Conservation (phyloP, 2,888 invertebrate genomes). For the Xestoiulus laeticollis region DNA sequence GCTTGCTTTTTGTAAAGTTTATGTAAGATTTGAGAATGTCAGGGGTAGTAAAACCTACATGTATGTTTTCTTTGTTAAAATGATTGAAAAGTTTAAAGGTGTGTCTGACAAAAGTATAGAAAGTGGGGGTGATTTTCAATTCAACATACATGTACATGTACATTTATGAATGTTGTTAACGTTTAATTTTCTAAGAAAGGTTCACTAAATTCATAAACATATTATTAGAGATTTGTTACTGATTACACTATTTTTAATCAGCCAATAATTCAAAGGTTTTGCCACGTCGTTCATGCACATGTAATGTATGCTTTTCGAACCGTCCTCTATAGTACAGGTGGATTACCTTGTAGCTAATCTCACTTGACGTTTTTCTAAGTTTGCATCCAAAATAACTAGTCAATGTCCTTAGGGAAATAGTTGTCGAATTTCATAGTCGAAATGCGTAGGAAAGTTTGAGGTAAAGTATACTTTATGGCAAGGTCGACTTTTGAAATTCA, state of each 20-base stretch:
- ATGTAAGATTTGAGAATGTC: not conserved
- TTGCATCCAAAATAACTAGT: not conserved
- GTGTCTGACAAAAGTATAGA: not conserved
- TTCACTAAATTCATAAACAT: too few relatives aligned
- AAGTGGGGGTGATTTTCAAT: too few relatives aligned
- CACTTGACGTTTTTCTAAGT: not conserved
- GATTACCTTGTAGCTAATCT: not conserved
- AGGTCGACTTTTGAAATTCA: not conserved
- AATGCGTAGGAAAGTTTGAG: not conserved
- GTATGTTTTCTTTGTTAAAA: not conserved
- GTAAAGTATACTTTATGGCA: not conserved
- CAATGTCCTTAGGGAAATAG: not conserved
- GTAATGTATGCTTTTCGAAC: not conserved
- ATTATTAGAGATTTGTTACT: too few relatives aligned
- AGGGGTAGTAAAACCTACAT: not conserved
- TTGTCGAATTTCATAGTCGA: not conserved
- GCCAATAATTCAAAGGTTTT: too few relatives aligned
- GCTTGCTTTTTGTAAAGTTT: not conserved
- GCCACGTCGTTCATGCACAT: too few relatives aligned
- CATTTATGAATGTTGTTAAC: not conserved
- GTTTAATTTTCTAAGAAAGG: too few relatives aligned
- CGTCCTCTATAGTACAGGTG: not conserved
- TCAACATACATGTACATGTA: too few relatives aligned
- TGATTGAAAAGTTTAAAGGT: not conserved
- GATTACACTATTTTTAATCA: too few relatives aligned